phyloP scores from a whole-genome alignment of 2,888 invertebrate genomes.

The Chesias legatella region DNA sequence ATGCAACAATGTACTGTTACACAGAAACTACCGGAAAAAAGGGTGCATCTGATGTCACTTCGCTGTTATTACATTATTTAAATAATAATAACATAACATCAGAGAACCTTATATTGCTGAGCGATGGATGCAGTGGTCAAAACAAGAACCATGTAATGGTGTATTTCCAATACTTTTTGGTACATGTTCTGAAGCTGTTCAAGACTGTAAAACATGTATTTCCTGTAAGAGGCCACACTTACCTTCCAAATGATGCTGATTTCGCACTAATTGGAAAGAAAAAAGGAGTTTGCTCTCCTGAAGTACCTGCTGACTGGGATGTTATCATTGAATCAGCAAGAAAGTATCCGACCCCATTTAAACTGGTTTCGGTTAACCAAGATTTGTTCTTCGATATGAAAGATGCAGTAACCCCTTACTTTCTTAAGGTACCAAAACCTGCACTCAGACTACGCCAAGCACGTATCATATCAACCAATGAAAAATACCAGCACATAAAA shows the following conservation, averaged over 20 bases:
- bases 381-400: too few relatives aligned
- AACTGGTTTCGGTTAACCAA: too few relatives aligned
- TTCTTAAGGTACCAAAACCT: background rate
- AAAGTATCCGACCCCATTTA: background rate
- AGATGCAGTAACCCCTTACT: conserved; percentile 3
- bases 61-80: conserved; percentile 5
- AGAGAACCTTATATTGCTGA: conserved; percentile 14
- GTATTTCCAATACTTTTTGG: conserved; percentile 15
- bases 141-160: conserved; percentile 19
- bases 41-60: conserved; percentile 18
- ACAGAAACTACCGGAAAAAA: conserved; percentile 15
- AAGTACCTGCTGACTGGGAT: conserved; percentile 1
- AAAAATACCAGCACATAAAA: conserved; percentile 1
- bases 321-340: background rate
- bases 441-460: conserved; percentile 1
- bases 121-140: conserved; percentile 20
- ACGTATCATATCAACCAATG: background rate
- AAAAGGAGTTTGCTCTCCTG: conserved; percentile 2
- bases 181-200: conserved; percentile 10
- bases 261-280: conserved; percentile 16
- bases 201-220: conserved; percentile 13
- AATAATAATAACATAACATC: conserved; percentile 10
- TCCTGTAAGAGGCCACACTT: conserved; percentile 12
- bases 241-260: conserved; percentile 14
- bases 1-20: conserved; percentile 7